phyloP scores from a whole-genome alignment of 1,140 invertebrate species.

The Drosophila eugracilis region DNA sequence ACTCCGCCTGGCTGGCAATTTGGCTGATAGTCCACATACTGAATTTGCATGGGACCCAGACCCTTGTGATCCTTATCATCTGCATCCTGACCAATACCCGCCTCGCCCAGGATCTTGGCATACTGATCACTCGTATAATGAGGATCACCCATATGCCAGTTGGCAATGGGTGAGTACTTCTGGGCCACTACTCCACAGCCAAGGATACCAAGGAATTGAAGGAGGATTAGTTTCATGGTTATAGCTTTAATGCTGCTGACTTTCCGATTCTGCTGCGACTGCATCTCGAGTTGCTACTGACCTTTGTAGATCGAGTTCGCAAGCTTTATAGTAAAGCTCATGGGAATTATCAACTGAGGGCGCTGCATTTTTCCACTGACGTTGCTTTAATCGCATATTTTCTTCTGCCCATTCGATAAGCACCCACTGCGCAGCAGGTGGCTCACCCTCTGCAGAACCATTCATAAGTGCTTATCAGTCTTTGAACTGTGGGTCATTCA shows the following conservation, averaged over 20 bases:
- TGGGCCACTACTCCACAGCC: neutral
- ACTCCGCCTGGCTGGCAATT: slow-evolving; percentile 51
- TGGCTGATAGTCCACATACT: slow-evolving; percentile 69
- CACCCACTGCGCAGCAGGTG: neutral
- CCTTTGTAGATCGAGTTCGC: neutral
- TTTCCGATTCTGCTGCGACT: neutral
- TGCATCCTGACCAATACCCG: slow-evolving; percentile 15
- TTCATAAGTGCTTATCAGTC: slow-evolving; percentile 1
- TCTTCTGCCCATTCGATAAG: neutral
- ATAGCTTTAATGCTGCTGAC: neutral
- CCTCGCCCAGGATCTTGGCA: slow-evolving; percentile 45
- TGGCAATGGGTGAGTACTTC: slow-evolving; percentile 16
- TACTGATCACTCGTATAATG: slow-evolving; percentile 47
- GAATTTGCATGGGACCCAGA: slow-evolving; percentile 47
- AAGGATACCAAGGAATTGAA: neutral
- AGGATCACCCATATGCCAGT: slow-evolving; percentile 41
- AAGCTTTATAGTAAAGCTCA: neutral
- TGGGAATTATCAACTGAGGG: neutral
- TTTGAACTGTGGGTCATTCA: slow-evolving; percentile 6
- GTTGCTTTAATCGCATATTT: slow-evolving; percentile 5
- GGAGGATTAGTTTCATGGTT: neutral
- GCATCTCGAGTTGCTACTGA: neutral
- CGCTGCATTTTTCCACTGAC: slow-evolving; percentile 9
- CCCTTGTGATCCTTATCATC: slow-evolving; percentile 12
- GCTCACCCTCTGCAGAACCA: neutral